Percentiles rank a stretch among this genome's conserved stretches.
These are phyloP conservation scores for Phainopepla nitens DNA, from an alignment of 2,113 vertebrate genomes.

Conservation along the genomic window DNA sequence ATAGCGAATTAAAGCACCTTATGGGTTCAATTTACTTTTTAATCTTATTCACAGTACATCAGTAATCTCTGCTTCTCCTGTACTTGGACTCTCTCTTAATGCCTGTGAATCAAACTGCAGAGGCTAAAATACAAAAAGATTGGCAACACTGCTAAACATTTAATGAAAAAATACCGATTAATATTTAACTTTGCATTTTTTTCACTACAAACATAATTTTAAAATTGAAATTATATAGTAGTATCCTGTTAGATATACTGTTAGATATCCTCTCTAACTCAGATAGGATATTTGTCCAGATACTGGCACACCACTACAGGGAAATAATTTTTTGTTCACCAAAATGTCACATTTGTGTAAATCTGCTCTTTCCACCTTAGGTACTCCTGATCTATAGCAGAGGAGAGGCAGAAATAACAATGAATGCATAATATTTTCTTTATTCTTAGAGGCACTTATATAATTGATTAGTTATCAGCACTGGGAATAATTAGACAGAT, in stretches of 20 bases:
- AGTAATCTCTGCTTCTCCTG: neutral
- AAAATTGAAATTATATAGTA: neutral
- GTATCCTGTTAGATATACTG: neutral
- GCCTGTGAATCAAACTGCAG: neutral
- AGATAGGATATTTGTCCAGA: neutral
- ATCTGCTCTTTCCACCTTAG: neutral
- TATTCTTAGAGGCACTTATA: neutral
- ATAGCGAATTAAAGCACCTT: neutral
- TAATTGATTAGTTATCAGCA: constrained; percentile 8
- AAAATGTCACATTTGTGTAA: neutral
- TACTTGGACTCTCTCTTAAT: neutral
- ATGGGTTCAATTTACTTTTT: neutral
- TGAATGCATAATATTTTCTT: neutral
- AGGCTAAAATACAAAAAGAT: neutral
- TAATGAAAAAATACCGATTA: neutral
- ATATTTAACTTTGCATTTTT: neutral
- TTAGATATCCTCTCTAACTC: neutral
- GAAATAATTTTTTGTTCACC: neutral
- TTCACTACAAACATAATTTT: neutral
- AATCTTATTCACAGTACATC: neutral
- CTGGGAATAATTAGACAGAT: constrained; percentile 18
- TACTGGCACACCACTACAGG: neutral
- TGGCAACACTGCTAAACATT: neutral
- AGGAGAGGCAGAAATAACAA: neutral
- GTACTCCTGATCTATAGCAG: neutral